A percentile compares a stretch with the other conserved stretches of the same genome.
These are phyloP conservation scores for Pseudobourletiella spinata DNA, from an alignment of 1,140 invertebrate species.

Conservation along the genomic window DNA sequence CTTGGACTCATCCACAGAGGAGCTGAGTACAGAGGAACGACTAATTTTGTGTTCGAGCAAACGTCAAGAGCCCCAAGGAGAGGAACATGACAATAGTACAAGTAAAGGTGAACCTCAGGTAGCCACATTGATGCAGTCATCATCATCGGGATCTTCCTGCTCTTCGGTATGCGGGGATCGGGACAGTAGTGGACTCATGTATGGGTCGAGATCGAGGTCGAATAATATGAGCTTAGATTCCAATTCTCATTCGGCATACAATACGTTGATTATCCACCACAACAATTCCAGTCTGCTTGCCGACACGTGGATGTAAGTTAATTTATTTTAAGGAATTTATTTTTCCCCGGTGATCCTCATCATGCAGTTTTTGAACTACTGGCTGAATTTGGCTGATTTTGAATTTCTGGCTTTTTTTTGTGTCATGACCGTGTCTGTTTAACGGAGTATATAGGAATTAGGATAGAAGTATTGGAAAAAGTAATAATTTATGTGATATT, in stretches of 20 bases:
- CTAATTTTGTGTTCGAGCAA: slow-evolving; percentile 71
- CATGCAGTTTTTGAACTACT: too few species aligned
- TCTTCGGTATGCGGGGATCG: slow-evolving; percentile 14
- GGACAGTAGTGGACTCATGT: slow-evolving; percentile 9
- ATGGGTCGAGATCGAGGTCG: slow-evolving; percentile 14
- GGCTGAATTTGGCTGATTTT: too few species aligned
- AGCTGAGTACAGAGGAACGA: slow-evolving; percentile 73
- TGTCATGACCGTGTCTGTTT: too few species aligned
- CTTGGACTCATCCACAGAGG: slow-evolving; percentile 62
- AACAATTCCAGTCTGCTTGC: slow-evolving; percentile 36
- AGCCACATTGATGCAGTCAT: background rate
- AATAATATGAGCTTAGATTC: slow-evolving; percentile 35
- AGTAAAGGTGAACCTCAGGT: background rate
- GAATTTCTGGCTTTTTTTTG: too few species aligned
- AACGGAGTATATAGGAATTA: too few species aligned
- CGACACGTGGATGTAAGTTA: slow-evolving; percentile 36
- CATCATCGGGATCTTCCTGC: background rate
- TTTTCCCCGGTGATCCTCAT: too few species aligned
- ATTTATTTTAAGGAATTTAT: too few species aligned
- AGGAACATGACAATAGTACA: slow-evolving; percentile 49
- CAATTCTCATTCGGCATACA: slow-evolving; percentile 36
- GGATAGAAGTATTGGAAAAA: too few species aligned
- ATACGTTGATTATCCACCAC: slow-evolving; percentile 40
- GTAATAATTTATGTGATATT: too few species aligned
- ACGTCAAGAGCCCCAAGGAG: slow-evolving; percentile 82